phyloP scores from a whole-genome alignment of 2,113 vertebrate genomes.

The Rhodinocichla rosea region DNA sequence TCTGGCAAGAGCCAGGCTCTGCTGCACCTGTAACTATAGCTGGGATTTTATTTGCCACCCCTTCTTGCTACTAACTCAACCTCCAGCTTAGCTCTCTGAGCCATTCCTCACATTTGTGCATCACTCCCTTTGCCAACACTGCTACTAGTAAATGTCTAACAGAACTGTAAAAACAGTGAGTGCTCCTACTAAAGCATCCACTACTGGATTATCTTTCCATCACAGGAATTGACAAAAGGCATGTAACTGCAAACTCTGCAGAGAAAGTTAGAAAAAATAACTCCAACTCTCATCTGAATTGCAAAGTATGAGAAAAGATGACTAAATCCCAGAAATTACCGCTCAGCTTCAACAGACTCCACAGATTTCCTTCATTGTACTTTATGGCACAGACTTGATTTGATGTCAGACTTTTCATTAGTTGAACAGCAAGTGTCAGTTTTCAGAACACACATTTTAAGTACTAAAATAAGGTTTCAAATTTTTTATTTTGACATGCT shows the following conservation, averaged over 20 bases:
- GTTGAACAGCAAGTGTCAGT: not conserved
- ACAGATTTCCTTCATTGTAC: fast-evolving
- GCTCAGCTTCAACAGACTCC: not conserved
- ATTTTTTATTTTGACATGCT: not conserved
- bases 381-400: not conserved
- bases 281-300: not conserved
- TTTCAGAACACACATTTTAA: not conserved
- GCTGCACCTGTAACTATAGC: not conserved
- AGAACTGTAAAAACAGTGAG: not conserved
- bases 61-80: not conserved
- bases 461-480: not conserved
- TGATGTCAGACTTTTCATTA: not conserved
- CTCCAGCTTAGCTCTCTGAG: not conserved
- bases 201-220: not conserved
- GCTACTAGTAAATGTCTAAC: not conserved
- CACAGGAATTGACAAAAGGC: not conserved
- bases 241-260: not conserved
- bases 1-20: not conserved
- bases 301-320: not conserved
- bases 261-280: not conserved
- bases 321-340: not conserved
- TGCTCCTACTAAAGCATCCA: not conserved
- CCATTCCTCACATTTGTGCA: not conserved
- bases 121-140: too few species aligned
- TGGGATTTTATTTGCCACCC: not conserved